Evolutionary conservation across 2,888 invertebrate genomes (phyloP).

Genomic region (Melitaea athalia): DNA sequence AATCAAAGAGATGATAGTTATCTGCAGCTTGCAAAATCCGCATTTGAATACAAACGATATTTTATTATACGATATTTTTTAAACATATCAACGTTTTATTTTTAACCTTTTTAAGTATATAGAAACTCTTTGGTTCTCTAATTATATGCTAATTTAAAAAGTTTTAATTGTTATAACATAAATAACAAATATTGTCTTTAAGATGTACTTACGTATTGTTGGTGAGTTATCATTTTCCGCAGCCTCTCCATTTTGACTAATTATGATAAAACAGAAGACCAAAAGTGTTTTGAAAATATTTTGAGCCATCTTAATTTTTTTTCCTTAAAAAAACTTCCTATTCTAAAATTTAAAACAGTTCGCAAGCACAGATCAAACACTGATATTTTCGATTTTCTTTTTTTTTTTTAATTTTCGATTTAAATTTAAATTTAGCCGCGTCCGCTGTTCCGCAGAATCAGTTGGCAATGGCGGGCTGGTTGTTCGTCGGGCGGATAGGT

Average conservation of each 20-base stretch:
- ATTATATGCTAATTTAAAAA: background rate
- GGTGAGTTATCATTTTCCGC: slow-evolving; percentile 61
- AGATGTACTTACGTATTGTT: slow-evolving; percentile 65
- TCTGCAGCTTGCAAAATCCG: slow-evolving; percentile 28
- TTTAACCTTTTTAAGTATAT: background rate
- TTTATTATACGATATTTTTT: background rate
- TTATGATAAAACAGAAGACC: slow-evolving; percentile 63
- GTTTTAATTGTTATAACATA: slow-evolving; percentile 4
- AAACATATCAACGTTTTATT: slow-evolving; percentile 12
- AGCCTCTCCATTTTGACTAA: slow-evolving; percentile 64
- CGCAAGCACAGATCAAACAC: slow-evolving; percentile 43
- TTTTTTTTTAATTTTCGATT: slow-evolving; percentile 36
- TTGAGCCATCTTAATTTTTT: slow-evolving; percentile 60
- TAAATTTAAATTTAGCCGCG: slow-evolving; percentile 56
- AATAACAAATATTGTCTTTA: background rate
- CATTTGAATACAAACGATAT: slow-evolving; percentile 36
- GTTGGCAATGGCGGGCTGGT: slow-evolving; percentile 59
- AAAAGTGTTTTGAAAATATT: slow-evolving; percentile 61
- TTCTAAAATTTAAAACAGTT: slow-evolving; percentile 26
- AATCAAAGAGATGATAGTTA: slow-evolving; percentile 25
- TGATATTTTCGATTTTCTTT: slow-evolving; percentile 28
- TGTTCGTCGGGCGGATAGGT: slow-evolving; percentile 56
- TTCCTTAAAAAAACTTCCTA: slow-evolving; percentile 27
- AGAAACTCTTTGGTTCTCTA: background rate
- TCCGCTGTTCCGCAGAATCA: slow-evolving; percentile 62